Evolutionary conservation across 2,797 vertebrate species (phyloP), one percentile per base, ranked within the genome.

Genomic region (Odontamblyopus rebecca): DNA sequence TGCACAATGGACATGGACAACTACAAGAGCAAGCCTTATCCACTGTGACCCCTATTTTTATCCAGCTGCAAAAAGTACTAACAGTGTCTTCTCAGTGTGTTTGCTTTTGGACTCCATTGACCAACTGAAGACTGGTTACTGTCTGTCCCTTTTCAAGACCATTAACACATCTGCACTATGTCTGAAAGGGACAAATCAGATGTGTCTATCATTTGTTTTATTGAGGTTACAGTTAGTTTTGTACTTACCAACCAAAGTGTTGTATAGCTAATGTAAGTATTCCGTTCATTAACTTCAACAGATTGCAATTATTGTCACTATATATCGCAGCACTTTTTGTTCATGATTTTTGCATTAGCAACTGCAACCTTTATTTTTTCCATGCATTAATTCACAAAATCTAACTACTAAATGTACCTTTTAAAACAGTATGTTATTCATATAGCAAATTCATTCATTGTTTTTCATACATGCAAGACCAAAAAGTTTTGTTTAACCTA

Each of bases 41-140:
- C 89, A 89, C 91, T 91, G 90, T 91, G 91, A 88, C 79, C 79
- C 85, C 84, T 89, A 64, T 77, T 86, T 80, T 79, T 73, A 71
- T 82, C 78, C 62, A 73, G 69, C 74, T 70, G 73, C 12, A 75
- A 75, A 41, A 84, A 80, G 75, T 51, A 61, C 16, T 77, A 57
- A 78, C 70, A 48, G 69, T 53, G 73, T 63, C 76, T 65, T 72
- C 38, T 53, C 75, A 64, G 8, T n/a, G 62, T 75, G 27, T 67
- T 69, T 76, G 53, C 70, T 67, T 77, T 65, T 23, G 44, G 61
- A 53, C 41, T 8, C 59, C 53, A 18, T 73, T 71, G 59, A 76
- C 57, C 44, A 41, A 62, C 26, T 9, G 54, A 41, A 68, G 27
- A 76, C 64, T 60, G 68, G 63, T 78, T 72, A 44, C 63, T 5